A percentile compares a stretch with the other conserved stretches of the same genome.
These are phyloP conservation scores for Caenorhabditis virilis DNA, from an alignment of 2,888 invertebrate species.

Conservation along the genomic window DNA sequence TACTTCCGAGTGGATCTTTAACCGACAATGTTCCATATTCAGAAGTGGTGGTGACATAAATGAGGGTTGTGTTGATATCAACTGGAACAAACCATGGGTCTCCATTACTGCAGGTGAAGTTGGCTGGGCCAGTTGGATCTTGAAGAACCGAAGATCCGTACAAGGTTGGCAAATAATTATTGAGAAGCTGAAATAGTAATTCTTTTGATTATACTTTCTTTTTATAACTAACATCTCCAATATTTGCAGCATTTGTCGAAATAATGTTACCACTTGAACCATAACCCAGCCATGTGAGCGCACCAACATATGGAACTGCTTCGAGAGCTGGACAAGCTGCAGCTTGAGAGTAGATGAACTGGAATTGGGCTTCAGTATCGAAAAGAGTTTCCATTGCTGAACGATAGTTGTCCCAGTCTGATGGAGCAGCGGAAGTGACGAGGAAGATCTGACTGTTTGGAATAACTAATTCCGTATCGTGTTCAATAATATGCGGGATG, in stretches of 20 bases:
- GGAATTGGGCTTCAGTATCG: conserved; percentile 40
- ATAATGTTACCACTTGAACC: conserved; percentile 48
- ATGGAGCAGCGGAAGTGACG: conserved; percentile 38
- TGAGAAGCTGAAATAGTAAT: conserved; percentile 21
- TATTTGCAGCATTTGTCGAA: conserved; percentile 17
- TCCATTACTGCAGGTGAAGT: conserved; percentile 33
- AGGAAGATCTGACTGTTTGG: conserved; percentile 45
- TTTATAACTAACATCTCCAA: conserved; percentile 13
- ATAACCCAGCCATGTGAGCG: conserved; percentile 44
- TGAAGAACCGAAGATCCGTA: conserved; percentile 40
- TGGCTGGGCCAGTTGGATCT: conserved; percentile 44
- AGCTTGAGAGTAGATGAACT: conserved; percentile 36
- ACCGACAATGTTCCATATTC: conserved; percentile 32
- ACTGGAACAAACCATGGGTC: conserved; percentile 42
- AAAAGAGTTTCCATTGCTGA: conserved; percentile 27
- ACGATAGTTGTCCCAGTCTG: conserved; percentile 16
- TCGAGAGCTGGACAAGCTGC: conserved; percentile 32
- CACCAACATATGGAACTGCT: conserved; percentile 16
- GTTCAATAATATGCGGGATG: conserved; percentile 20
- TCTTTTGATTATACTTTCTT: not conserved
- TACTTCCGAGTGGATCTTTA: conserved; percentile 33
- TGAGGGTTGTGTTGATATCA: conserved; percentile 43
- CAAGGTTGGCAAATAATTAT: conserved; percentile 42
- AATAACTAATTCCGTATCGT: conserved; percentile 23
- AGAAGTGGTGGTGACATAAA: conserved; percentile 44